Conservation (phyloP, 2,797 vertebrate genomes). For the Poecilia wingei region DNA sequence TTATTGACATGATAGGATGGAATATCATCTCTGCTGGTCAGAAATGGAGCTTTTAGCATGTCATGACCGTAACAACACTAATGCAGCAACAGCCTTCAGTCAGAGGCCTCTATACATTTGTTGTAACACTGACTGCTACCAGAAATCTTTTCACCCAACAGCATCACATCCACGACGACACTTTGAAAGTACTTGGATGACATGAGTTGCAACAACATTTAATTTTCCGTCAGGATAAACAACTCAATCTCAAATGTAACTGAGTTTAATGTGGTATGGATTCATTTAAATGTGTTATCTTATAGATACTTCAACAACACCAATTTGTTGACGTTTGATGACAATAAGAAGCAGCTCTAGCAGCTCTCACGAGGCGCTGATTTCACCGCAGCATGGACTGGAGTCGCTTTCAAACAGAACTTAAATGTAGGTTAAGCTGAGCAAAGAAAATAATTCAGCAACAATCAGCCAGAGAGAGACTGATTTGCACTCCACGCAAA, state of each 20-base stretch:
- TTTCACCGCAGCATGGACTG: constrained; percentile 4
- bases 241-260: not conserved
- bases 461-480: constrained; percentile 7
- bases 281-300: not conserved
- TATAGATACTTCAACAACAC: not conserved
- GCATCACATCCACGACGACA: not conserved
- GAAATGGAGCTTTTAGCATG: no score
- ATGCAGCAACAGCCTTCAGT: no score
- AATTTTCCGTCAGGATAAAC: not conserved
- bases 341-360: not conserved
- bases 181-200: not conserved
- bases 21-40: not conserved
- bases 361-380: not conserved
- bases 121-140: not conserved
- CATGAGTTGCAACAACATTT: not conserved
- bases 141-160: not conserved
- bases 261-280: not conserved
- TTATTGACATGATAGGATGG: not conserved
- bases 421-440: constrained; percentile 17
- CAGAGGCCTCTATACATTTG: no score
- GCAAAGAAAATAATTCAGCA: constrained; percentile 15
- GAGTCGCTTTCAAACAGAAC: constrained; percentile 7
- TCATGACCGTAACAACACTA: no score
- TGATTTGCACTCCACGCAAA: constrained; percentile 14
- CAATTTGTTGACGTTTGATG: not conserved